Conservation (phyloP, 2,888 invertebrate genomes). For the Frankliniella intonsa region DNA sequence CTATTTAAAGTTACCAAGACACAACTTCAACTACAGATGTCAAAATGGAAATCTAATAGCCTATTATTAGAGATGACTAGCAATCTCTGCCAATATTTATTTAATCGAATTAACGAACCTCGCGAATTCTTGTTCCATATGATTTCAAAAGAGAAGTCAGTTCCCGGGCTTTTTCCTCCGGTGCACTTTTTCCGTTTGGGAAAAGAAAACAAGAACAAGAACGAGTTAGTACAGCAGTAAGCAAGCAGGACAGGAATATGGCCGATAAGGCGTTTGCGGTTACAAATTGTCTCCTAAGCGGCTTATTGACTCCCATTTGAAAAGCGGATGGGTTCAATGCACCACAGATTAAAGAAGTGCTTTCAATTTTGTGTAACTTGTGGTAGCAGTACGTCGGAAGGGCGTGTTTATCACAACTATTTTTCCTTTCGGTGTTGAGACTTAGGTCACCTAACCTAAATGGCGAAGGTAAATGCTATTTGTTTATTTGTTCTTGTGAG, state of each 20-base stretch:
- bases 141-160: too few species aligned
- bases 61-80: too few species aligned
- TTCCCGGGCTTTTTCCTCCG: too few species aligned
- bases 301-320: background rate
- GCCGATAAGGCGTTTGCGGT: background rate
- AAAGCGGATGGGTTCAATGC: background rate
- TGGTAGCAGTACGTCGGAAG: background rate
- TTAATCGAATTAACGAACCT: too few species aligned
- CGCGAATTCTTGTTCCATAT: too few species aligned
- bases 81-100: too few species aligned
- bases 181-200: too few species aligned
- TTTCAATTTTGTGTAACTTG: background rate
- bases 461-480: background rate
- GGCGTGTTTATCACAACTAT: background rate
- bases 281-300: background rate
- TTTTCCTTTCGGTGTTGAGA: background rate
- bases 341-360: background rate
- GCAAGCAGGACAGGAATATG: background rate
- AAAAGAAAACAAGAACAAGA: too few species aligned
- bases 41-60: too few species aligned
- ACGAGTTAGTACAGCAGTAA: too few species aligned
- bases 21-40: too few species aligned
- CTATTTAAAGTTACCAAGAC: too few species aligned
- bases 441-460: background rate
- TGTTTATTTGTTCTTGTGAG: background rate